These are phyloP conservation scores for Crocodylus rhombifer DNA, from an alignment of 2,797 vertebrate species.

Conservation along the genomic window DNA sequence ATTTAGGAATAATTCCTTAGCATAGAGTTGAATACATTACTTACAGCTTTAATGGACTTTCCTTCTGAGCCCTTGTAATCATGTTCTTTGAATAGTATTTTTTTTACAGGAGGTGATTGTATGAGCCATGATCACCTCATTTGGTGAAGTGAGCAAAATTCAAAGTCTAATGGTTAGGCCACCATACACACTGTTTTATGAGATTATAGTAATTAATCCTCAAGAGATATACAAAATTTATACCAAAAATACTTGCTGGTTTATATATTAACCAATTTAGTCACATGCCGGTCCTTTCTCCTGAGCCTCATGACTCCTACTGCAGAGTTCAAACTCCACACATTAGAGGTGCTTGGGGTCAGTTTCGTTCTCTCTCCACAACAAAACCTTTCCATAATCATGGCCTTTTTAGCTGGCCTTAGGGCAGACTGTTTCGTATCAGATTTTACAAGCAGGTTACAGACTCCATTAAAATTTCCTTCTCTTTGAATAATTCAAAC, in stretches of 20 bases:
- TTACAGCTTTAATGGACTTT: neutral
- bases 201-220: neutral
- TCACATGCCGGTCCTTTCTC: neutral
- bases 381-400: neutral
- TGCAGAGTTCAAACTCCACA: accelerated
- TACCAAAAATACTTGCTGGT: neutral
- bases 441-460: neutral
- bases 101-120: neutral
- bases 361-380: neutral
- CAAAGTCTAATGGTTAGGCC: neutral
- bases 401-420: neutral
- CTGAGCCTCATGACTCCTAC: neutral
- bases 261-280: neutral
- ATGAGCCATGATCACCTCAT: neutral
- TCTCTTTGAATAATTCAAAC: no score
- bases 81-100: neutral
- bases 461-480: neutral
- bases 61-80: neutral
- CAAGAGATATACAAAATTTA: neutral
- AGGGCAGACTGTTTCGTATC: neutral
- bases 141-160: constrained; percentile 26
- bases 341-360: neutral
- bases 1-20: neutral
- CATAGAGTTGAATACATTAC: neutral
- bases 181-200: neutral